Evolutionary conservation across 2,797 vertebrate genomes (phyloP), one percentile per base, ranked within the genome.

Genomic region (Neolamprologus multifasciatus): DNA sequence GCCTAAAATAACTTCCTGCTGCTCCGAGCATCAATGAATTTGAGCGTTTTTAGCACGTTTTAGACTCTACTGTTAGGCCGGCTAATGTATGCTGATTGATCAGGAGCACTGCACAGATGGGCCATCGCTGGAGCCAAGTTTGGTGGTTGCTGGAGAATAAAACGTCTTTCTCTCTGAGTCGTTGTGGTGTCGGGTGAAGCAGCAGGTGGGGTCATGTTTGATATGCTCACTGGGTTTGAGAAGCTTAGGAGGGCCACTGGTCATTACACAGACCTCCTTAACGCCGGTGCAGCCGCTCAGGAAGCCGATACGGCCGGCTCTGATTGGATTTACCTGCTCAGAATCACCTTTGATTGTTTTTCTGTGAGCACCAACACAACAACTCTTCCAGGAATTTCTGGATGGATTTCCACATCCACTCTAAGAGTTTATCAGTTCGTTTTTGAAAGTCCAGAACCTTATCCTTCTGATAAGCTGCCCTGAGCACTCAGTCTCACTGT

Each of bases 261-360:
- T 86, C 78, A 59, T 94, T 91, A 93, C 92, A 92, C 26, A 87
- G 80, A 84, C 67, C 85, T 40, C n/a, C 51, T 48, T 78, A 79
- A 87, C 11, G 12, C 69, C 6, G 17, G 59, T 33, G 67, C 80
- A 5, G 36, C 19, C 62, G 59, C 57, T 43, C 64, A 83, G 54
- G 77, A 81, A 78, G 79, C 59, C 11, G 16, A 19, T 50, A 38
- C 4, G 17, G 78, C 40, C 51, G 8, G 11, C 45, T 55, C 52
- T 69, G 79, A 81, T 51, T 78, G 59, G 80, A 16, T 82, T 51
- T 38, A 82, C 80, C 80, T 59, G 17, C 13, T 26, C 80, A 71
- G 67, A 26, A 48, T 45, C 23, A 17, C 69, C 40, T 76, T 48
- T 31, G 43, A 76, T 71, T 26, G 33, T 67, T 9, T 38, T 21